These are phyloP conservation scores for Oceanodroma leucorhoa DNA, from an alignment of 2,797 vertebrate genomes.

Conservation along the genomic window DNA sequence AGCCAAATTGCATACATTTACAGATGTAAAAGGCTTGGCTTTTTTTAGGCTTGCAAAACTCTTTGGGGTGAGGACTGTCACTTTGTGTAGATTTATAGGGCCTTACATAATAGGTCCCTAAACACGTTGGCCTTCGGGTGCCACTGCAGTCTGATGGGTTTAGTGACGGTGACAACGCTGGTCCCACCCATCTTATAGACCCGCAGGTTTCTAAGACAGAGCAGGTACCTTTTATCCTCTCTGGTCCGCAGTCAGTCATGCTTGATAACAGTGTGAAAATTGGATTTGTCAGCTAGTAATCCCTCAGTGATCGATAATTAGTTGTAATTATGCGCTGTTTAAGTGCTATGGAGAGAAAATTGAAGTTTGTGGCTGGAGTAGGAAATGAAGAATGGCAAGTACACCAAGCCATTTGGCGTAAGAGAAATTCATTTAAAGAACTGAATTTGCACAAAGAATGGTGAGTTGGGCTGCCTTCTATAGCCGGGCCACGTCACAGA, in stretches of 20 bases:
- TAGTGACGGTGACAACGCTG: rapidly evolving
- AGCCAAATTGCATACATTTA: slow-evolving; percentile 18
- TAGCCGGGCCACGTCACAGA: neutral
- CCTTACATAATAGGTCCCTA: neutral
- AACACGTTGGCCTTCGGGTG: neutral
- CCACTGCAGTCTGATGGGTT: neutral
- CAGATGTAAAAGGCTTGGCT: neutral
- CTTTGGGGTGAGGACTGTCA: neutral
- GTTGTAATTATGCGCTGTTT: slow-evolving; percentile 44
- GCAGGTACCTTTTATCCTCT: neutral
- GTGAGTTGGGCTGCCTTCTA: neutral
- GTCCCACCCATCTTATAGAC: neutral
- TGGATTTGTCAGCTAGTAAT: slow-evolving; percentile 54
- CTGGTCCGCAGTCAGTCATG: neutral
- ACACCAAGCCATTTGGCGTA: neutral
- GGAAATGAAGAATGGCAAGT: slow-evolving; percentile 40
- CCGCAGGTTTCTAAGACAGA: neutral
- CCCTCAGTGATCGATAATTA: slow-evolving; percentile 68
- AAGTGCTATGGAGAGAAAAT: slow-evolving; percentile 23
- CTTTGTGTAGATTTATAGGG: neutral
- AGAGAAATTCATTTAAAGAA: neutral
- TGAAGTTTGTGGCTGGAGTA: neutral
- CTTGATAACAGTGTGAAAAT: slow-evolving; percentile 21
- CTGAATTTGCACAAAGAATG: neutral
- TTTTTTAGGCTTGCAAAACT: neutral